Conservation (phyloP, 37 sponge, comb jelly and placozoan genomes). For the Oscarella lobularis region DNA sequence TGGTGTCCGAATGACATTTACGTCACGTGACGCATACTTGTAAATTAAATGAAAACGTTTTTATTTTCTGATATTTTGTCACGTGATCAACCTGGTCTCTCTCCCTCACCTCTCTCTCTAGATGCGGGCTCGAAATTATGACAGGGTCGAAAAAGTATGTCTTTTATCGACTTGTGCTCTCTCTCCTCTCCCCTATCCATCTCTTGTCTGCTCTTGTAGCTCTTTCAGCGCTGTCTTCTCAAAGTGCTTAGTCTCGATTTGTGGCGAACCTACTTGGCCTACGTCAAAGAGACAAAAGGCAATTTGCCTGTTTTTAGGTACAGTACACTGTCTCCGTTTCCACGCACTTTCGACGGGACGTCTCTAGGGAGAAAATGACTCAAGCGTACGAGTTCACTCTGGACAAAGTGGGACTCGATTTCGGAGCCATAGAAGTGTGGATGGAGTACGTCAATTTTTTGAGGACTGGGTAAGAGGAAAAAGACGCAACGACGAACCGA, state of each 20-base stretch:
- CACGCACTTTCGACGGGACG: neutral
- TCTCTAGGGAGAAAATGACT: constrained; percentile 75
- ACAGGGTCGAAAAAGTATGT: constrained; percentile 81
- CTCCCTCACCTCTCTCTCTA: constrained; percentile 7
- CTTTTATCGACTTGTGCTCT: neutral
- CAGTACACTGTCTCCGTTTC: constrained; percentile 3
- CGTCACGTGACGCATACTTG: no score
- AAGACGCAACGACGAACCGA: no score
- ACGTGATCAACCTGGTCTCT: neutral
- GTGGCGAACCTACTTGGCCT: constrained; percentile 89
- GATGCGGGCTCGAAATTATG: constrained; percentile 70
- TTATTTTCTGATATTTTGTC: no score
- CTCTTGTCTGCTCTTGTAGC: constrained; percentile 12
- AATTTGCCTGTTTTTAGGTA: constrained; percentile 69
- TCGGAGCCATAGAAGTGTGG: constrained; percentile 69
- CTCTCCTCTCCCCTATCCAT: neutral
- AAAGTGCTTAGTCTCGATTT: constrained; percentile 81
- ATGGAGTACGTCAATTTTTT: constrained; percentile 74
- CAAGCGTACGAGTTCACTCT: constrained; percentile 94
- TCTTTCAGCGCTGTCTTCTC: constrained; percentile 85
- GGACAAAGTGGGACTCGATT: constrained; percentile 87
- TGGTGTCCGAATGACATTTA: no score
- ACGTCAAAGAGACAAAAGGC: constrained; percentile 81
- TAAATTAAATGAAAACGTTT: no score
- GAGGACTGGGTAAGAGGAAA: constrained; percentile 66